Conservation (phyloP, 2,888 invertebrate genomes). For the Acutogordius australiensis region DNA sequence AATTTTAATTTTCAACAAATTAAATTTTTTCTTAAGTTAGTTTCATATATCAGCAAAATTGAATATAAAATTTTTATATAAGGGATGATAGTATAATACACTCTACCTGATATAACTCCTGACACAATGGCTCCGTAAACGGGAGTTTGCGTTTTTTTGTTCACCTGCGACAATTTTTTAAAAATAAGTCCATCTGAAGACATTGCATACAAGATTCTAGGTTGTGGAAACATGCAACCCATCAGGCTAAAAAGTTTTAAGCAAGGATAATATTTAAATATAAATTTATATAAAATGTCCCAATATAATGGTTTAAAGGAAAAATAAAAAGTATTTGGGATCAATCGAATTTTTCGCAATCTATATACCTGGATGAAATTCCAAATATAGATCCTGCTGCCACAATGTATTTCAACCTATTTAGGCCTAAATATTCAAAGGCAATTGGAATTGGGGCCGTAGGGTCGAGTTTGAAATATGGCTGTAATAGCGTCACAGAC, state of each 20-base stretch:
- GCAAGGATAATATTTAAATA: no score
- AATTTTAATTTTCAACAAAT: no score
- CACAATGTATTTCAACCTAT: constrained; percentile 44
- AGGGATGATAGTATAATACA: no score
- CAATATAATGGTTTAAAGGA: no score
- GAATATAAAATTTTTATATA: no score
- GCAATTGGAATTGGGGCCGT: constrained; percentile 43
- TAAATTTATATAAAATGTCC: no score
- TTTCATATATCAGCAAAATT: no score
- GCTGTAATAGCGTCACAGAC: constrained; percentile 67
- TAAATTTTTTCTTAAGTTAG: no score
- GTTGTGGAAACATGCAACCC: constrained; percentile 45
- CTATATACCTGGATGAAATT: constrained; percentile 42
- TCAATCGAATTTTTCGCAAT: no score
- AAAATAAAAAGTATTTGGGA: no score
- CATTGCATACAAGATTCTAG: constrained; percentile 32
- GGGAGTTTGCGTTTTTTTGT: constrained; percentile 26
- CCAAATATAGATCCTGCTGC: constrained; percentile 48
- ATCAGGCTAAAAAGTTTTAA: constrained; percentile 26
- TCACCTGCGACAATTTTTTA: constrained; percentile 23
- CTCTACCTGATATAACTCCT: no score
- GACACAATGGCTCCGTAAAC: no score
- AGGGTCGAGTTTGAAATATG: constrained; percentile 33
- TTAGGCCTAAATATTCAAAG: constrained; percentile 42
- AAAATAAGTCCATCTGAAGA: constrained; percentile 28